phyloP scores from a whole-genome alignment of 2,888 invertebrate species.

The Agrotis segetum region DNA sequence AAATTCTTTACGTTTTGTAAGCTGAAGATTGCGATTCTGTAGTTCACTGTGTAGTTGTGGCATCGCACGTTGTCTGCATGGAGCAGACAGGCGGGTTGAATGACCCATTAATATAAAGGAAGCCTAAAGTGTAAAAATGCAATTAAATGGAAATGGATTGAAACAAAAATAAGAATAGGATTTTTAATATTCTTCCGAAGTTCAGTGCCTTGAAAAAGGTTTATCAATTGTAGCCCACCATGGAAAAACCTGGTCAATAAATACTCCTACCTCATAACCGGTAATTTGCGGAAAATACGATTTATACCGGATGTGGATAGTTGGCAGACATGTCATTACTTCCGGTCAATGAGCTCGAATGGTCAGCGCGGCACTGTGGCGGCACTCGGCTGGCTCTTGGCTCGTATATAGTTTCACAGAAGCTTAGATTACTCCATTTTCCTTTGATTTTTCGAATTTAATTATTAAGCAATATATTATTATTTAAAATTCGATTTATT shows the following conservation, averaged over 20 bases:
- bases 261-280: constrained; percentile 37
- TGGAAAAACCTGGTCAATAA: constrained; percentile 6
- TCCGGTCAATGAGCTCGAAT: constrained; percentile 42
- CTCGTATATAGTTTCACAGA: neutral
- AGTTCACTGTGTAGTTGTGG: constrained; percentile 37
- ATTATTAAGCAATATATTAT: no score
- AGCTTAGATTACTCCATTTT: neutral
- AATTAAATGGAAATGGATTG: neutral
- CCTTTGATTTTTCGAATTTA: no score
- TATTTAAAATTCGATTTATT: neutral
- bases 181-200: constrained; percentile 17
- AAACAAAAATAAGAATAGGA: constrained; percentile 7
- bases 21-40: constrained; percentile 10
- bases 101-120: constrained; percentile 32
- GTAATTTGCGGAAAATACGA: constrained; percentile 41
- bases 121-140: neutral
- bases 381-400: neutral
- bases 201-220: neutral
- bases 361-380: neutral
- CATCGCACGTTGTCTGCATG: constrained; percentile 37
- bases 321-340: constrained; percentile 40
- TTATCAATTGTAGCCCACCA: neutral
- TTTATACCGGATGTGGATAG: constrained; percentile 32
- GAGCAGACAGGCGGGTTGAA: constrained; percentile 29
- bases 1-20: constrained; percentile 1